These are phyloP conservation scores for Mayetiola destructor DNA, from an alignment of 2,888 invertebrate species.

Conservation along the genomic window DNA sequence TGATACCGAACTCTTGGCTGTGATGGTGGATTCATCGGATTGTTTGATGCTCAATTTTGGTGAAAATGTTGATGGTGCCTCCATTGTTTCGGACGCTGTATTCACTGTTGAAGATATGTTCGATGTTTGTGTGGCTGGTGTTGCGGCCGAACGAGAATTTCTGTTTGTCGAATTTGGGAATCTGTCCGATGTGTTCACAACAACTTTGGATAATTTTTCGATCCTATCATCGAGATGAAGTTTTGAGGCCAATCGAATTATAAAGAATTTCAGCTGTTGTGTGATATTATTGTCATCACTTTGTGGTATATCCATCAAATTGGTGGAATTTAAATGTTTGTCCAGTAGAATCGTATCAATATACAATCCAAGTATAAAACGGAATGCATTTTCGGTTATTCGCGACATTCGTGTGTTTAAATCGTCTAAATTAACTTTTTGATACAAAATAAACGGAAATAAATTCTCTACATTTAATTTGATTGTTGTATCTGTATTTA, in stretches of 20 bases:
- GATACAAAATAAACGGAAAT: constrained; percentile 20
- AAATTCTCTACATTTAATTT: constrained; percentile 20
- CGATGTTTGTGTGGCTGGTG: not conserved
- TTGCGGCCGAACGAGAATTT: no score
- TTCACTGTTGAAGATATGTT: no score
- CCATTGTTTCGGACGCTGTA: not conserved
- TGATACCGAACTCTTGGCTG: constrained; percentile 33
- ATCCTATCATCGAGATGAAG: not conserved
- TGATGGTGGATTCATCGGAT: constrained; percentile 25
- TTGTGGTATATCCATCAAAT: not conserved
- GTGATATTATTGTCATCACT: constrained; percentile 20
- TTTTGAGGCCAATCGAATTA: constrained; percentile 17
- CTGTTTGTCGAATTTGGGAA: not conserved
- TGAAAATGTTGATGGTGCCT: not conserved
- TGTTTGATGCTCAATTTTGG: not conserved
- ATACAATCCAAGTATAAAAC: constrained; percentile 21
- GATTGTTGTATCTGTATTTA: not conserved
- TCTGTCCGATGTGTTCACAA: not conserved
- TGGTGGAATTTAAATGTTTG: not conserved
- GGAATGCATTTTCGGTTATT: constrained; percentile 19
- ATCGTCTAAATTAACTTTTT: not conserved
- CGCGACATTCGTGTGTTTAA: not conserved
- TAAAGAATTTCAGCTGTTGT: constrained; percentile 17
- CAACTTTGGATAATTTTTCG: not conserved
- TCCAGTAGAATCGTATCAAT: constrained; percentile 19